These are phyloP conservation scores for Eunapius fragilis DNA, from an alignment of 37 sponge, comb jelly and placozoan species.

Conservation along the genomic window DNA sequence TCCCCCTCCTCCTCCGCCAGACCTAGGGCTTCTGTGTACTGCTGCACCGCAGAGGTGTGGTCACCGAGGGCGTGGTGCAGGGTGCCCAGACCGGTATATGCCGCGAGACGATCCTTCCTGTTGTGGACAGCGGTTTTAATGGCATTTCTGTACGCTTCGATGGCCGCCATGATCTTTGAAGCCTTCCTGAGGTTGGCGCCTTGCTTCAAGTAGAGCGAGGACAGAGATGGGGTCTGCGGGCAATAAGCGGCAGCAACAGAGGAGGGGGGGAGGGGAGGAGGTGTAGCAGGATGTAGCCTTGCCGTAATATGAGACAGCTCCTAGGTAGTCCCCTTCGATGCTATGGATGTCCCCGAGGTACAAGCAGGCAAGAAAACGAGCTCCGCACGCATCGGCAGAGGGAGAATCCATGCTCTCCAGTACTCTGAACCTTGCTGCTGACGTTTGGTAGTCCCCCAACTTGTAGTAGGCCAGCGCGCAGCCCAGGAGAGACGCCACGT, in stretches of 20 bases:
- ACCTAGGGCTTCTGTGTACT: slow-evolving; percentile 44
- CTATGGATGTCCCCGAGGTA: slow-evolving; percentile 57
- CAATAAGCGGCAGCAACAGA: too few species aligned
- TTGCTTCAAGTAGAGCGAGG: slow-evolving; percentile 36
- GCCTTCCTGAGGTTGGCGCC: slow-evolving; percentile 29
- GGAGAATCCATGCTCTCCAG: not conserved
- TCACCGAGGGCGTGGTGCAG: slow-evolving; percentile 64
- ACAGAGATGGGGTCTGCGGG: slow-evolving; percentile 20
- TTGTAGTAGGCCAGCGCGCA: slow-evolving; percentile 57
- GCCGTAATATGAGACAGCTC: slow-evolving; percentile 30
- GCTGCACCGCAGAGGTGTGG: slow-evolving; percentile 36
- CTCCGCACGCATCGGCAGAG: not conserved
- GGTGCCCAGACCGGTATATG: slow-evolving; percentile 61
- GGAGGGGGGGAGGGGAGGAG: not conserved
- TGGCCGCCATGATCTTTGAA: slow-evolving; percentile 59
- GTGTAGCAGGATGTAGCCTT: slow-evolving; percentile 10
- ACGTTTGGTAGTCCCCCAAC: slow-evolving; percentile 6
- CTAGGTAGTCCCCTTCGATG: not conserved
- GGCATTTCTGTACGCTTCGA: slow-evolving; percentile 41
- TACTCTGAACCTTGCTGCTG: slow-evolving; percentile 9
- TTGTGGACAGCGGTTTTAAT: not conserved
- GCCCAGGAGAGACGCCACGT: slow-evolving; percentile 35
- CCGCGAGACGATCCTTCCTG: slow-evolving; percentile 49
- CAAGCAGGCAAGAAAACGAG: slow-evolving; percentile 28
- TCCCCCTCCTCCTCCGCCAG: slow-evolving; percentile 49